Base-by-base conservation (phyloP, 2,888 invertebrate species). In the Acheta domesticus region DNA sequence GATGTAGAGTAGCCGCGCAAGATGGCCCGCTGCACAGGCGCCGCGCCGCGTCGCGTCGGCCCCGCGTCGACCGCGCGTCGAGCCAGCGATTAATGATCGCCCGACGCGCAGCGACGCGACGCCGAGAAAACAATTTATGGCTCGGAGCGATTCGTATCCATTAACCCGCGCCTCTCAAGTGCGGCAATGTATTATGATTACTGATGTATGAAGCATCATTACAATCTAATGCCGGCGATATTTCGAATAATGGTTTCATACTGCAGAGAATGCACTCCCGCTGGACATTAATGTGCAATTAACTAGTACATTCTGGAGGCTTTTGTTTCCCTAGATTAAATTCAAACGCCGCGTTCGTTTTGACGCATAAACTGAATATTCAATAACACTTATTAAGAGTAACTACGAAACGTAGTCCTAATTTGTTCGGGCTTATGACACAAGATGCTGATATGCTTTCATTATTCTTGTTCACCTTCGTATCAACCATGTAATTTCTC, bases 231-330 rank as follows among this genome's bases (percentile, higher is more conserved):
- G 62, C 14, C 62, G n/a, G 62, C n/a, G 62, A 62, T 16, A 62
- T 62, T 62, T 62, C 62, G 62, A 62, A 62, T 62, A 62, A 62
- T 62, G 62, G 62, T 62, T 62, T 62, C 62, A 62, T 62, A n/a
- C 14, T n/a, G 62, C 62, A 19, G 16, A 62, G 62, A 19, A 62
- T 62, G n/a, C 62, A 19, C 62, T 62, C 14, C 62, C 14, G 62
- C 14, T 62, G 16, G 62, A 62, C 62, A 62, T 62, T 62, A 19
- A 62, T 19, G 62, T 62, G 62, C 62, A 62, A 62, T 62, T 62
- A 62, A 62, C 62, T n/a, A 62, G 36, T 36, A 36, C 14, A 62
- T 62, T 62, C 62, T 62, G 62, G 16, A 62, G 16, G 62, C n/a
- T 62, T 62, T n/a, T n/a, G 14, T n/a, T n/a, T n/a, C 14, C 62